Percentiles rank a stretch among this genome's conserved stretches.
Evolutionary conservation across 2,113 vertebrate species (phyloP).

Genomic region (Castor canadensis): DNA sequence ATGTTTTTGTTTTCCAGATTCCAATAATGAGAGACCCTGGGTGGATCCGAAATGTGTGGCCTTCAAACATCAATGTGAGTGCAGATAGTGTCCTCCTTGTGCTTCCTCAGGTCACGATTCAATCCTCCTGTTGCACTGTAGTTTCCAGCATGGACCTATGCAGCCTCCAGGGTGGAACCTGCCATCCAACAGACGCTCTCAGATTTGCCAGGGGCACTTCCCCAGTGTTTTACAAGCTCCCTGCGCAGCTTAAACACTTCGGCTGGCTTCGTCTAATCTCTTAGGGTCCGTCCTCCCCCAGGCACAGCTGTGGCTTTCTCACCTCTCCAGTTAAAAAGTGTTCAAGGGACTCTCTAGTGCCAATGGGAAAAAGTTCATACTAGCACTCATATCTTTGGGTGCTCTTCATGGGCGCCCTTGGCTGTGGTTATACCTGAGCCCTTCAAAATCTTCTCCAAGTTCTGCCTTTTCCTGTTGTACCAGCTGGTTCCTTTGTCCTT

Average conservation of each 20-base stretch:
- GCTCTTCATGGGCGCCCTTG: accelerated
- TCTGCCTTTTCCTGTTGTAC: not conserved
- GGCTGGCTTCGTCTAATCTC: not conserved
- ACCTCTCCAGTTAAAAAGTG: not conserved
- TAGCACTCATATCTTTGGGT: accelerated
- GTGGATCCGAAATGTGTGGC: conserved; percentile 86
- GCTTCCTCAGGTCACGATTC: not conserved
- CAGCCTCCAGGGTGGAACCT: not conserved
- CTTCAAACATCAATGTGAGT: conserved; percentile 85
- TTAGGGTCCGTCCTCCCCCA: accelerated
- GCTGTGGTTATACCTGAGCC: accelerated
- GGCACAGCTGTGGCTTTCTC: not conserved
- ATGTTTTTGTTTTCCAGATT: conserved; percentile 81
- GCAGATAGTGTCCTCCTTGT: accelerated
- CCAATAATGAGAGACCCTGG: conserved; percentile 85
- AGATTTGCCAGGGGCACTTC: not conserved
- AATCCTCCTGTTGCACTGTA: accelerated
- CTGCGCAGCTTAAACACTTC: accelerated
- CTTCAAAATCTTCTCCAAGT: too few species aligned
- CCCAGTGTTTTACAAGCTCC: too few species aligned
- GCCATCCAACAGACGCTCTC: accelerated
- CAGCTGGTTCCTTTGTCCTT: not conserved
- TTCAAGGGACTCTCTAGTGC: not conserved
- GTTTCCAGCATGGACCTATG: accelerated
- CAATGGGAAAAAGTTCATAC: accelerated